These are phyloP conservation scores for Autographa pulchrina DNA, from an alignment of 2,888 invertebrate species.

Conservation along the genomic window DNA sequence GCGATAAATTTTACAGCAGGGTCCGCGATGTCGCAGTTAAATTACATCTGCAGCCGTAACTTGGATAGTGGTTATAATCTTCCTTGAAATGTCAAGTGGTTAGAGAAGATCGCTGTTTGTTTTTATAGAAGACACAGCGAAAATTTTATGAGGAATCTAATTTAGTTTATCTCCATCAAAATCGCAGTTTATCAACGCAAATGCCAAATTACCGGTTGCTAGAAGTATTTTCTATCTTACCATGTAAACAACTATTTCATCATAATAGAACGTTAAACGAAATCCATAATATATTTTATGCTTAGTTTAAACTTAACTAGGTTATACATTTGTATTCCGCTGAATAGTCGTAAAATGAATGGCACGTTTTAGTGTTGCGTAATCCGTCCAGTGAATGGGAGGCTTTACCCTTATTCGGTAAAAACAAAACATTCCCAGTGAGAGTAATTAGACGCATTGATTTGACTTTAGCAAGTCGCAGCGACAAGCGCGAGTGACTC, in stretches of 20 bases:
- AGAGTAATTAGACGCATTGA: conserved; percentile 54
- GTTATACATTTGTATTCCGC: neutral
- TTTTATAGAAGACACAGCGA: too few relatives aligned
- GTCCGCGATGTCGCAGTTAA: conserved; percentile 15
- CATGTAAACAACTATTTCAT: neutral
- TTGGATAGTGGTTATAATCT: neutral
- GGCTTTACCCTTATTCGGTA: conserved; percentile 14
- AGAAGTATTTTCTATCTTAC: neutral
- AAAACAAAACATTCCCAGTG: conserved; percentile 34
- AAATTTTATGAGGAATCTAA: too few relatives aligned
- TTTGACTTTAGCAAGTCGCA: conserved; percentile 37
- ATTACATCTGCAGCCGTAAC: neutral
- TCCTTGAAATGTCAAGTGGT: neutral
- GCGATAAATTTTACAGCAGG: conserved; percentile 19
- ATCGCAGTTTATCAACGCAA: neutral
- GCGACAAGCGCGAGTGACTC: conserved; percentile 30
- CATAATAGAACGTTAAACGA: conserved; percentile 1
- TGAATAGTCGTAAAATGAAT: conserved; percentile 11
- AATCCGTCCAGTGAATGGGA: conserved; percentile 9
- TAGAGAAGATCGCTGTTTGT: neutral
- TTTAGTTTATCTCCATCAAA: neutral
- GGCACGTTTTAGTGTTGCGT: conserved; percentile 1
- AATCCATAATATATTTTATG: conserved; percentile 4
- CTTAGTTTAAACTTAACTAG: conserved; percentile 3
- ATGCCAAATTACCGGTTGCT: neutral